Base-by-base conservation (phyloP, 2,888 invertebrate species). In the Heliconius sara region DNA sequence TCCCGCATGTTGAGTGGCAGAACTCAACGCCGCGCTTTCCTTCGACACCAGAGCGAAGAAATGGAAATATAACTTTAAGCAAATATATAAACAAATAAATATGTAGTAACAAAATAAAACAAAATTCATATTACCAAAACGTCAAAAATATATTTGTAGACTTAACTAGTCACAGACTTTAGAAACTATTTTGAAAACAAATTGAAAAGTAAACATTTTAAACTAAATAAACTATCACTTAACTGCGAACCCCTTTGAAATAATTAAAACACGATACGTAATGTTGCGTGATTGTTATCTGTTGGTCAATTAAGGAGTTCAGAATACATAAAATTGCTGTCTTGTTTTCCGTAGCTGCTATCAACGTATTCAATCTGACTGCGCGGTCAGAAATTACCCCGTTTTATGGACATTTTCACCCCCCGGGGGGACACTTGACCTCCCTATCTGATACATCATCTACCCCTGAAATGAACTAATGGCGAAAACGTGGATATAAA, bases 401-500 rank as follows among this genome's bases (percentile, higher is more conserved):
- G 91, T 90, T 93, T 94, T 94, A 94, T 94, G 94, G 91, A 93
- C 92, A 93, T 73, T 94, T 94, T 90, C 89, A 88, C 94, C 94
- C 94, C 92, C 92, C 84, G 88, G 93, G 93, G 93, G 93, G 93
- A 94, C 94, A 94, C 94, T 95, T 94, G 94, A 95, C 94, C 94
- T 91, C 89, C 87, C 88, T 92, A 94, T 94, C 94, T 94, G 90
- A 93, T 88, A 93, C 94, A 94, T 94, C 95, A 95, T 95, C 94
- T 92, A 93, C 95, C 94, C 94, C 92, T 91, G 90, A 91, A 92
- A 89, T 90, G 89, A 90, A 90, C 92, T 94, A 94, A 95, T 94
- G 94, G 91, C 86, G 86, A 87, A 87, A 89, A 89, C 91, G 88
- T 79, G 79, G 85, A 85, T 82, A 83, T 88, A 89, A 79, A 84